Evolutionary conservation across 1,140 invertebrate species (phyloP).

Genomic region (Hermatobates lingyangjiaoensis): DNA sequence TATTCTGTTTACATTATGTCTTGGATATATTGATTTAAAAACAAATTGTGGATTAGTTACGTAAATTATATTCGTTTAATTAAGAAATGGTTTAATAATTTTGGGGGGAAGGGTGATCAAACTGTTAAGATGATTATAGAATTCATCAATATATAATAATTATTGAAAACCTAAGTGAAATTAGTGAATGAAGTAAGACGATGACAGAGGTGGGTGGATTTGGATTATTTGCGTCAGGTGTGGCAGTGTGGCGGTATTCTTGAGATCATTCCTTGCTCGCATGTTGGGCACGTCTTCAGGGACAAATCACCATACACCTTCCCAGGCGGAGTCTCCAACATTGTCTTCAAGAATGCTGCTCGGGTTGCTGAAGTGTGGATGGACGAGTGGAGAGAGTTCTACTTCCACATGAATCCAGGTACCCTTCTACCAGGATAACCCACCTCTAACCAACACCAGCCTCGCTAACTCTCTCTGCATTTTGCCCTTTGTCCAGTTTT

Average conservation of each 20-base stretch:
- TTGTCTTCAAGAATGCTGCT: slow-evolving; percentile 92
- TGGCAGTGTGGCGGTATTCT: slow-evolving; percentile 93
- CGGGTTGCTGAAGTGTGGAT: slow-evolving; percentile 95
- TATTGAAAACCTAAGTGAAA: too few relatives aligned
- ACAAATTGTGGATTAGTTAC: too few relatives aligned
- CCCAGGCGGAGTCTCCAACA: slow-evolving; percentile 91
- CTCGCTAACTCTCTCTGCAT: neutral
- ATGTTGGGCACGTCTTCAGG: slow-evolving; percentile 95
- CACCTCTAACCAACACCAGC: neutral
- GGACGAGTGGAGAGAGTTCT: slow-evolving; percentile 97
- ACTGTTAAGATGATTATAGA: too few relatives aligned
- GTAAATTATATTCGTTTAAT: too few relatives aligned
- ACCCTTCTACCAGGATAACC: slow-evolving; percentile 18
- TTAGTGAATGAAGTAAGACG: too few relatives aligned
- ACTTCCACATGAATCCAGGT: slow-evolving; percentile 97
- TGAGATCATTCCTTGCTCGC: slow-evolving; percentile 90
- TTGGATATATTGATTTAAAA: too few relatives aligned
- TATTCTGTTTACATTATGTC: too few relatives aligned
- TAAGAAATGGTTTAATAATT: too few relatives aligned
- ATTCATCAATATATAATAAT: too few relatives aligned
- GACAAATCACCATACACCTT: slow-evolving; percentile 99
- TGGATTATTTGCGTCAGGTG: slow-evolving; percentile 60
- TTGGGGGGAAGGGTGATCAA: too few relatives aligned
- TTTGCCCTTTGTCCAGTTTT: neutral
- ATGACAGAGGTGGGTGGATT: too few relatives aligned